A percentile compares a stretch with the other conserved stretches of the same genome.
phyloP scores from a whole-genome alignment of 2,888 invertebrate species.

The Bedellia somnulentella region DNA sequence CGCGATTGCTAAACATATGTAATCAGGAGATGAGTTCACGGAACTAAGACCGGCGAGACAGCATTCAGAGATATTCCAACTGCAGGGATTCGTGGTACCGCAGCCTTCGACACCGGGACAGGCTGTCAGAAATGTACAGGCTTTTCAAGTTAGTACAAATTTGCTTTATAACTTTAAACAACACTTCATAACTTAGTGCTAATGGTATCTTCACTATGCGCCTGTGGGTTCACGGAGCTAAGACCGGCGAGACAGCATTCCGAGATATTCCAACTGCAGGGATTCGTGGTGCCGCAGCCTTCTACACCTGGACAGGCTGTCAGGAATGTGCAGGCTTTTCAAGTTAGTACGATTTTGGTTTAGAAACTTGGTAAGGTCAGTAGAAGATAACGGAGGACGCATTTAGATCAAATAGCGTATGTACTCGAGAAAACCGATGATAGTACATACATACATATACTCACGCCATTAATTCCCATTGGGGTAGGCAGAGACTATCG shows the following conservation, averaged over 20 bases:
- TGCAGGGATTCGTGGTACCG: constrained; percentile 74
- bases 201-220: constrained; percentile 91
- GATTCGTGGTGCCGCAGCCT: constrained; percentile 90
- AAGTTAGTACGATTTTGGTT: too few relatives aligned
- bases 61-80: constrained; percentile 87
- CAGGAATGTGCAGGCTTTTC: constrained; percentile 94
- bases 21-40: too few relatives aligned
- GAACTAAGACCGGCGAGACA: constrained; percentile 85
- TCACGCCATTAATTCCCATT: too few relatives aligned
- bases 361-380: too few relatives aligned
- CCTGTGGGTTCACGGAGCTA: constrained; percentile 91
- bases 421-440: too few relatives aligned
- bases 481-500: too few relatives aligned
- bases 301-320: constrained; percentile 86
- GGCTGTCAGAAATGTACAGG: constrained; percentile 93
- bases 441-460: too few relatives aligned
- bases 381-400: too few relatives aligned
- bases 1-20: too few relatives aligned
- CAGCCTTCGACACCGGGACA: constrained; percentile 85
- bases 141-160: constrained; percentile 73
- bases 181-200: constrained; percentile 91
- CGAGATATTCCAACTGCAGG: constrained; percentile 87
- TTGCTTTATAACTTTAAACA: too few relatives aligned
- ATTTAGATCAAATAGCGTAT: too few relatives aligned
- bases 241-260: constrained; percentile 85